Base-by-base conservation (phyloP, 2,113 vertebrate genomes). In the Poecile atricapillus region DNA sequence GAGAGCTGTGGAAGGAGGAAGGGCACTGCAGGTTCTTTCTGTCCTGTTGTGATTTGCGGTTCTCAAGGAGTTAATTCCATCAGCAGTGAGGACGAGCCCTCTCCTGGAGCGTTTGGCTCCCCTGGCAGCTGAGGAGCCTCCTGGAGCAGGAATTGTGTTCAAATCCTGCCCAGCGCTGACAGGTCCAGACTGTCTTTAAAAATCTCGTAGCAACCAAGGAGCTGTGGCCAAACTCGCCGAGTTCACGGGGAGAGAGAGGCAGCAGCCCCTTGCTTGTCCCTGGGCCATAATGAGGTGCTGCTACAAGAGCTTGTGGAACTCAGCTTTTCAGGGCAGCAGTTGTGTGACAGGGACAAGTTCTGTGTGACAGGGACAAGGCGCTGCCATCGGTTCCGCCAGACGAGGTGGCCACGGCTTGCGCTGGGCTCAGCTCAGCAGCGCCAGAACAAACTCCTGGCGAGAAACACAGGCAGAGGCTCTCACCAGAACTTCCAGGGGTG, bases 201-300 rank as follows among this genome's bases (percentile, higher is more conserved):
- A 47, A 49, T 67, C 94, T 83, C 95, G 8, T 93, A 35, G 95
- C 96, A 96, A 95, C 96, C 71, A 5, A 20, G 63, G 25, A 50
- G 88, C 43, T 5, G 1, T 44, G 78, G 86, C 93, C 96, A 93
- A 88, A 33, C 95, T 90, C 50, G 63, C 33, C 3, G 76, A 30
- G 71, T 31, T 77, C 46, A 10, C 12, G n/a, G 76, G 80, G 50
- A 88, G 89, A 94, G 78, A 80, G 92, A 80, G 68, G 53, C 83
- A 74, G 94, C 92, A 92, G 89, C 85, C 88, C 80, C 50, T 17
- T 9, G 39, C 88, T 82, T 80, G 93, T 87, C 52, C 71, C 83
- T 0, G 85, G 75, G 80, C 10, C 77, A 62, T 37, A 93, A 92
- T 50, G 58, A 93, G 91, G 91, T 67, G 87, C 90, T 68, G 93